A percentile compares a stretch with the other conserved stretches of the same genome.
Evolutionary conservation across 2,888 invertebrate species (phyloP).

Genomic region (Chrysina gloriosa): DNA sequence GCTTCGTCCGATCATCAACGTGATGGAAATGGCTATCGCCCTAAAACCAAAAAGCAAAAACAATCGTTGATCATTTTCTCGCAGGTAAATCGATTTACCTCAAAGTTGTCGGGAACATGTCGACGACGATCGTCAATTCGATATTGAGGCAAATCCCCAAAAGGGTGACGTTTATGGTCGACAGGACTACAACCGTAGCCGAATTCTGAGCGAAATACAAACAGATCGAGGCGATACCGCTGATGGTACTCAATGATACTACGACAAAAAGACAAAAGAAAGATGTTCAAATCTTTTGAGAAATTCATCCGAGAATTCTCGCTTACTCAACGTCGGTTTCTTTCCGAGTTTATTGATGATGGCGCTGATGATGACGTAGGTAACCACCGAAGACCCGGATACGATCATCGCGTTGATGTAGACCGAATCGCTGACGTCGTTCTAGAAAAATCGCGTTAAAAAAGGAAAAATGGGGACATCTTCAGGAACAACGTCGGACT

Average conservation of each 20-base stretch:
- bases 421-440: constrained; percentile 62
- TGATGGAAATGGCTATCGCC: constrained; percentile 77
- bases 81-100: no score
- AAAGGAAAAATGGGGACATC: constrained; percentile 35
- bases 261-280: no score
- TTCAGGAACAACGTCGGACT: constrained; percentile 41
- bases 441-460: constrained; percentile 50
- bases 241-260: constrained; percentile 59
- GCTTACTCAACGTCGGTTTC: constrained; percentile 68
- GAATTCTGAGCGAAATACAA: constrained; percentile 71
- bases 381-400: constrained; percentile 71
- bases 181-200: constrained; percentile 67
- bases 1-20: constrained; percentile 77
- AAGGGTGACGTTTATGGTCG: constrained; percentile 69
- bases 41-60: constrained; percentile 62
- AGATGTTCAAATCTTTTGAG: not conserved
- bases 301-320: not conserved
- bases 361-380: constrained; percentile 72
- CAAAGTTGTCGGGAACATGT: constrained; percentile 74
- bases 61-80: no score
- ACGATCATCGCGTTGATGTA: constrained; percentile 79
- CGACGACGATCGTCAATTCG: constrained; percentile 72
- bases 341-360: constrained; percentile 68
- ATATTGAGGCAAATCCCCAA: constrained; percentile 71
- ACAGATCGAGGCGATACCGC: constrained; percentile 67